Conservation (phyloP, 2,888 invertebrate species). For the Dasypolia templi region DNA sequence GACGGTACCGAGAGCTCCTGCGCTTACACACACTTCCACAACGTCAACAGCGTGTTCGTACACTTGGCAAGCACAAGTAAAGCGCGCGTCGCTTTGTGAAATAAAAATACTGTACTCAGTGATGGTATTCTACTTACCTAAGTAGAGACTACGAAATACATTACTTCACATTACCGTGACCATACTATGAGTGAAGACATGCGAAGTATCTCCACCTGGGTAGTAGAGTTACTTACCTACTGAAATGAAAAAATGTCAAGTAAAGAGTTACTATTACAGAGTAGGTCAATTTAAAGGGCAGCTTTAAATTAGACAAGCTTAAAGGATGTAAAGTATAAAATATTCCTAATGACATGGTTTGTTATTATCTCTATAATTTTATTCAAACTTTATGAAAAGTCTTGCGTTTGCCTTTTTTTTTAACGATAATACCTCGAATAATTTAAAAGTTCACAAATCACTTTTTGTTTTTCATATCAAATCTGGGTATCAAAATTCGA, state of each 20-base stretch:
- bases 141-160: background rate
- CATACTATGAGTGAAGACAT: slow-evolving; percentile 15
- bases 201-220: slow-evolving; percentile 6
- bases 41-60: background rate
- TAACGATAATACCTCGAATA: background rate
- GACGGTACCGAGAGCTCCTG: background rate
- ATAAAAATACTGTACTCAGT: background rate
- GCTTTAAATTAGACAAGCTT: slow-evolving; percentile 74
- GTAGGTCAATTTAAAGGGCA: slow-evolving; percentile 68
- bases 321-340: slow-evolving; percentile 58
- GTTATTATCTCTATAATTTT: slow-evolving; percentile 45
- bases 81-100: background rate
- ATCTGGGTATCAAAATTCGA: slow-evolving; percentile 3
- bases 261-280: slow-evolving; percentile 71
- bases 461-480: slow-evolving; percentile 5
- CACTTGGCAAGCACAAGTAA: background rate
- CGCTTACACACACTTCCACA: background rate
- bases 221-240: slow-evolving; percentile 39
- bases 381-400: slow-evolving; percentile 8
- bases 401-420: slow-evolving; percentile 4
- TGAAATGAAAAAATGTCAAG: slow-evolving; percentile 54
- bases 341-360: slow-evolving; percentile 59
- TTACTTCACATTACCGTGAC: slow-evolving; percentile 32
- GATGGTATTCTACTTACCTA: slow-evolving; percentile 15
- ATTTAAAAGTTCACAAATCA: background rate